Percentiles rank a stretch among this genome's conserved stretches.
Evolutionary conservation across 2,113 vertebrate genomes (phyloP).

Genomic region (Porphyrio hochstetteri): DNA sequence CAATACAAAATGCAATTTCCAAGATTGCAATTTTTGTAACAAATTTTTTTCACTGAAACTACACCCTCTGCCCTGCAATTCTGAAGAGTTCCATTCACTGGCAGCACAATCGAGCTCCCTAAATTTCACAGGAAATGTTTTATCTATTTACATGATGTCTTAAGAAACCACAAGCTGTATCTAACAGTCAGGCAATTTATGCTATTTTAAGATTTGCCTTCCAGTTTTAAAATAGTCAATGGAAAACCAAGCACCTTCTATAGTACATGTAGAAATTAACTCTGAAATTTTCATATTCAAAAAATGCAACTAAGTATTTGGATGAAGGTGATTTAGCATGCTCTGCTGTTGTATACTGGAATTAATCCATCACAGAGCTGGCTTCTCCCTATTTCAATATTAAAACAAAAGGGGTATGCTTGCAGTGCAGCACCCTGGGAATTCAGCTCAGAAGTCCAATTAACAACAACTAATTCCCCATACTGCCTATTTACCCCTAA

Average conservation of each 20-base stretch:
- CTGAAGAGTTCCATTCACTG: not conserved
- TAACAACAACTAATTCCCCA: constrained; percentile 79
- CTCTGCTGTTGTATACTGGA: constrained; percentile 30
- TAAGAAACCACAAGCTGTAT: fast-evolving
- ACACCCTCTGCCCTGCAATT: not conserved
- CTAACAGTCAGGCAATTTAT: not conserved
- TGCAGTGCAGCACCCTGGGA: constrained; percentile 68
- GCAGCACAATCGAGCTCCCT: fast-evolving
- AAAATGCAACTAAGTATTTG: constrained; percentile 1
- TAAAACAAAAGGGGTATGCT: constrained; percentile 74
- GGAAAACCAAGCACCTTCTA: not conserved
- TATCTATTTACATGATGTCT: not conserved
- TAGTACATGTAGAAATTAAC: not conserved
- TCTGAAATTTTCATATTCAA: not conserved
- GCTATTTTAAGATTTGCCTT: not conserved
- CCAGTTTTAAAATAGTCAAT: not conserved
- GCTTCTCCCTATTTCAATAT: constrained; percentile 71
- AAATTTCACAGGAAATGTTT: not conserved
- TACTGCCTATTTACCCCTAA: constrained; percentile 66
- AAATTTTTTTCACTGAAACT: not conserved
- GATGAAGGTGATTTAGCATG: constrained; percentile 9
- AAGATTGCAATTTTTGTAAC: not conserved
- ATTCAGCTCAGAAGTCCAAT: constrained; percentile 80
- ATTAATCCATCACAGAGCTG: constrained; percentile 26
- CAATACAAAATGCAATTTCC: not conserved